Conservation (phyloP, 53 echinoderm and acorn worm species). For the Holothuria scabra region DNA sequence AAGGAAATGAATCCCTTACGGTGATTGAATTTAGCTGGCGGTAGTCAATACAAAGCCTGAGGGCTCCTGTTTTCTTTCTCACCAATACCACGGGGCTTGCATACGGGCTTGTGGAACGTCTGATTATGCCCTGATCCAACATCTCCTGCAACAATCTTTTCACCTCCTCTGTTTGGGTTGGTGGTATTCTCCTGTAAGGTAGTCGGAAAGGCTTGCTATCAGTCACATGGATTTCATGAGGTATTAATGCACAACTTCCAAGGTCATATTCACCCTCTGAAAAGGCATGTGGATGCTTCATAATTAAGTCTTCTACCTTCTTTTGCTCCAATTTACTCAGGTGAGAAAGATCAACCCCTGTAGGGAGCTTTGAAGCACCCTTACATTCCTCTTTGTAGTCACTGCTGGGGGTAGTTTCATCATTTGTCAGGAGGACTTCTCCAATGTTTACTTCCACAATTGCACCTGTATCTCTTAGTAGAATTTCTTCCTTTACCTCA, state of each 20-base stretch:
- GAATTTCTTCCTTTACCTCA: no score
- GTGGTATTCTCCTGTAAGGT: conserved; percentile 15
- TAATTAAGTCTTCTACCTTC: no score
- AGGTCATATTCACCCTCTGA: conserved; percentile 16
- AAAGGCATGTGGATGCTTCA: no score
- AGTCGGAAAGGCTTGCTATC: background rate
- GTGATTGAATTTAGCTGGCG: conserved; percentile 62
- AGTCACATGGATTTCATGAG: conserved; percentile 17
- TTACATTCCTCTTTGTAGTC: no score
- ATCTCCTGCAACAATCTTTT: conserved; percentile 8
- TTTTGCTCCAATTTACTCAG: no score
- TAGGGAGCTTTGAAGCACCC: no score
- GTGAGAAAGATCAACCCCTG: conserved; percentile 11
- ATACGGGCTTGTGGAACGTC: conserved; percentile 48
- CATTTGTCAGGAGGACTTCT: no score
- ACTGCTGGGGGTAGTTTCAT: no score
- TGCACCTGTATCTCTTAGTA: no score
- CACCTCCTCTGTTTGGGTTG: conserved; percentile 14
- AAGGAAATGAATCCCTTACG: conserved; percentile 61
- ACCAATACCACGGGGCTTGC: conserved; percentile 70
- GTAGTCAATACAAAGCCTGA: conserved; percentile 62
- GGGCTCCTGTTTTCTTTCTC: conserved; percentile 58
- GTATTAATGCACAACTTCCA: background rate
- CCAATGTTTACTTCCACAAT: no score
- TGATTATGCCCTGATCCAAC: conserved; percentile 25